Conservation (phyloP, 1,140 invertebrate species). For the Thaumetopoea pityocampa region DNA sequence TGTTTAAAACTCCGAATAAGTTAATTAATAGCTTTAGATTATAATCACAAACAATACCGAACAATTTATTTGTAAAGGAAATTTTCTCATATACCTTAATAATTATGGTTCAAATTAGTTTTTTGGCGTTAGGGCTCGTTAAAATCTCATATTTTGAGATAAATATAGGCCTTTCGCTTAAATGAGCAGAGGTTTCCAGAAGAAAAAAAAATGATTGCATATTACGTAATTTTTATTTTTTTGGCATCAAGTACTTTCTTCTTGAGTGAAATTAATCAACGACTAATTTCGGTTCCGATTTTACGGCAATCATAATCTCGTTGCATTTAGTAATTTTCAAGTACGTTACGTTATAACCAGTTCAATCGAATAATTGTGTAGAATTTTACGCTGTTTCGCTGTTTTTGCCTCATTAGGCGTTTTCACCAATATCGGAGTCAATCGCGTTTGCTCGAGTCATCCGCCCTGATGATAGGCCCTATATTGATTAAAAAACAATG, state of each 20-base stretch:
- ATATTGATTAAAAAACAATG: constrained; percentile 66
- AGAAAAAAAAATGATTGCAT: constrained; percentile 13
- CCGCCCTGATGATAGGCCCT: constrained; percentile 23
- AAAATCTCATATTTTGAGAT: constrained; percentile 39
- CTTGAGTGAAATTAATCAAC: constrained; percentile 13
- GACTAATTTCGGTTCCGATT: constrained; percentile 5
- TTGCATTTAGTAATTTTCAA: too few species aligned
- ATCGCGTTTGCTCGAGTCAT: constrained; percentile 23
- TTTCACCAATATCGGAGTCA: constrained; percentile 23
- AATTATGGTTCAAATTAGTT: constrained; percentile 19
- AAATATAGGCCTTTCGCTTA: constrained; percentile 37
- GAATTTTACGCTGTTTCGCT: constrained; percentile 7
- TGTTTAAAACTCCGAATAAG: too few species aligned
- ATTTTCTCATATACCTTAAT: constrained; percentile 14
- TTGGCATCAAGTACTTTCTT: constrained; percentile 7
- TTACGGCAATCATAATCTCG: too few species aligned
- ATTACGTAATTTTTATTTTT: constrained; percentile 15
- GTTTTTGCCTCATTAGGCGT: constrained; percentile 9
- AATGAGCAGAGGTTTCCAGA: constrained; percentile 6
- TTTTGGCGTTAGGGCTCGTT: constrained; percentile 25
- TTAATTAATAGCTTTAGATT: constrained; percentile 6
- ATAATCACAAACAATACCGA: constrained; percentile 9
- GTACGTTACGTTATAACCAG: background rate
- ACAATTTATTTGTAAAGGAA: constrained; percentile 2
- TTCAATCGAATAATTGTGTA: background rate